phyloP scores from a whole-genome alignment of 1,140 invertebrate species.

The Calliopsis andreniformis region DNA sequence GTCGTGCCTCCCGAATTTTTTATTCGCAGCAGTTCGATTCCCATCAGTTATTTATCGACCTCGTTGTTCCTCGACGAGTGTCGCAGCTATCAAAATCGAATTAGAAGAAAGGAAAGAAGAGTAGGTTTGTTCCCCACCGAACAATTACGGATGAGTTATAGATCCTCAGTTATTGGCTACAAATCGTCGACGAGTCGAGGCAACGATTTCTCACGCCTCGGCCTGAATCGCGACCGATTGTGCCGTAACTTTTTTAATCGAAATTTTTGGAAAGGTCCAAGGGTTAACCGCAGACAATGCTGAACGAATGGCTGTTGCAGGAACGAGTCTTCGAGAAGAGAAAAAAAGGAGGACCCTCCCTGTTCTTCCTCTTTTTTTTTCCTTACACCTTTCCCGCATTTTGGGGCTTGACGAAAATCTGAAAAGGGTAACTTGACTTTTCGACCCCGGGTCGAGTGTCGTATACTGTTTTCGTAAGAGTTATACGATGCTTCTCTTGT shows the following conservation, averaged over 20 bases:
- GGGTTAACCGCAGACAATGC: constrained; percentile 74
- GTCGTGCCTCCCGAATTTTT: constrained; percentile 47
- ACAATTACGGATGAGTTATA: constrained; percentile 71
- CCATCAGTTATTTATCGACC: constrained; percentile 75
- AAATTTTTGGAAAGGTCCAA: constrained; percentile 49
- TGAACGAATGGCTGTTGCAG: constrained; percentile 22
- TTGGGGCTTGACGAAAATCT: constrained; percentile 34
- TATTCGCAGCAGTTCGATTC: constrained; percentile 53
- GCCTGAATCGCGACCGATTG: constrained; percentile 26
- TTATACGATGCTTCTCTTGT: not conserved
- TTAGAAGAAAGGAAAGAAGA: constrained; percentile 62
- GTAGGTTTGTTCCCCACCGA: constrained; percentile 24
- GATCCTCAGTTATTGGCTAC: constrained; percentile 64
- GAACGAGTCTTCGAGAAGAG: constrained; percentile 47
- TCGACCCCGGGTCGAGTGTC: constrained; percentile 22
- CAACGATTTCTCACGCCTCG: constrained; percentile 73
- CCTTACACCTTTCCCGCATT: constrained; percentile 9
- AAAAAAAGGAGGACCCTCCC: constrained; percentile 48
- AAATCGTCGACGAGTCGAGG: constrained; percentile 21
- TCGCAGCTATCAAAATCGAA: constrained; percentile 69
- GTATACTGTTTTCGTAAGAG: constrained; percentile 46
- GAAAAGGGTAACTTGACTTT: constrained; percentile 61
- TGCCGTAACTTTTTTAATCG: constrained; percentile 59
- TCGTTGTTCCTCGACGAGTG: constrained; percentile 60
- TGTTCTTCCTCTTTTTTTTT: constrained; percentile 33